Conservation (phyloP, 2,888 invertebrate species). For the Caenorhabditis sp. region DNA sequence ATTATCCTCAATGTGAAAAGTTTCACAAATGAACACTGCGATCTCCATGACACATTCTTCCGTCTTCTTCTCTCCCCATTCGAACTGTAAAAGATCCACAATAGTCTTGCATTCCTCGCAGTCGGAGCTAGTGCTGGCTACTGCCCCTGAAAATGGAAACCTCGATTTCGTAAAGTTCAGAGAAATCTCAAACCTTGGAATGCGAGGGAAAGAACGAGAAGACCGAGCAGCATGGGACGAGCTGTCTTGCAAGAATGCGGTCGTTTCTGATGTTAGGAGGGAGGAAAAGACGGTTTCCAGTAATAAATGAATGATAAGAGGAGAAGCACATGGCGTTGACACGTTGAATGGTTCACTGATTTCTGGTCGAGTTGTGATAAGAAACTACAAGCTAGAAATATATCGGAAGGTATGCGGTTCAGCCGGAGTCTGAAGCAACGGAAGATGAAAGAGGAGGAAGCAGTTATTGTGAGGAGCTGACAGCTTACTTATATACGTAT, state of each 20-base stretch:
- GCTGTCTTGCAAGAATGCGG: conserved; percentile 31
- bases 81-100: conserved; percentile 67
- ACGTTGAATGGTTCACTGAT: conserved; percentile 36
- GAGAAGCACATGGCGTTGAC: conserved; percentile 57
- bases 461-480: too few relatives aligned
- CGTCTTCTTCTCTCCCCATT: conserved; percentile 71
- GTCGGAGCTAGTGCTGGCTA: conserved; percentile 38
- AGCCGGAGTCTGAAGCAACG: too few relatives aligned
- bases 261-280: conserved; percentile 39
- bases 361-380: conserved; percentile 52
- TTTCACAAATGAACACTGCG: conserved; percentile 71
- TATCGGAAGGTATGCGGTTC: not conserved
- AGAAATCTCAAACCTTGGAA: conserved; percentile 30
- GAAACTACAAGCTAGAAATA: conserved; percentile 24
- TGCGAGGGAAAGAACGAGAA: conserved; percentile 54
- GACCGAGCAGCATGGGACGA: conserved; percentile 42
- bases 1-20: conserved; percentile 75
- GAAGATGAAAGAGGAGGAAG: too few relatives aligned
- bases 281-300: conserved; percentile 51
- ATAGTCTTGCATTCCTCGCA: conserved; percentile 67
- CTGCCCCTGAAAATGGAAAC: conserved; percentile 32
- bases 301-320: conserved; percentile 48
- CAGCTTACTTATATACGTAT: too few relatives aligned
- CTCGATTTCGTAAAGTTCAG: not conserved
- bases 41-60: conserved; percentile 72